Conservation (phyloP, 2,113 vertebrate species). For the Thymallus thymallus region DNA sequence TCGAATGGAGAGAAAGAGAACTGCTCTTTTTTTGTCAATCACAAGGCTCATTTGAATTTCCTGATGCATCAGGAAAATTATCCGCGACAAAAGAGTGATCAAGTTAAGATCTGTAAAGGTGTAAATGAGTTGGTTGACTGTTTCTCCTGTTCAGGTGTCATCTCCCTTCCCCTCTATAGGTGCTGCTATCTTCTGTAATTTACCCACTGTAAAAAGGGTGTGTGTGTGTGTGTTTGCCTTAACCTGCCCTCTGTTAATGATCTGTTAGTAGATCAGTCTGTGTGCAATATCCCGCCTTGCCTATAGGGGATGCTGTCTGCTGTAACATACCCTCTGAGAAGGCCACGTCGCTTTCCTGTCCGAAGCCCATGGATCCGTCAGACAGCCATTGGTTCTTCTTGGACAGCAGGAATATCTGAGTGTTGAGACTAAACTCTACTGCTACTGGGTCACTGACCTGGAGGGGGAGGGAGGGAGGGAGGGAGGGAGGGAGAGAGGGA, state of each 20-base stretch:
- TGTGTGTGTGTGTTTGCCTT: too few relatives aligned
- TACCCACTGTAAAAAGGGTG: conserved; percentile 76
- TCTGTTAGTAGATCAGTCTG: not conserved
- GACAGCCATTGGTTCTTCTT: conserved; percentile 90
- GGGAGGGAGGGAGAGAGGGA: not conserved
- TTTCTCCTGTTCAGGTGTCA: too few relatives aligned
- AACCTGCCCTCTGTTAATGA: too few relatives aligned
- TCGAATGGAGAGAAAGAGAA: too few relatives aligned
- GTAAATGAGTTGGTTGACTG: too few relatives aligned
- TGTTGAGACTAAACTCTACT: conserved; percentile 92
- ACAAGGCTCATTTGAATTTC: too few relatives aligned
- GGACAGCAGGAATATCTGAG: conserved; percentile 89
- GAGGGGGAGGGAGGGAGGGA: not conserved
- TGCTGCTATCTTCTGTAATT: not conserved
- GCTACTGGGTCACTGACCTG: conserved; percentile 96
- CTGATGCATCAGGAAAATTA: too few relatives aligned
- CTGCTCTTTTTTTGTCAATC: too few relatives aligned
- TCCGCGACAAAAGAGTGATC: too few relatives aligned
- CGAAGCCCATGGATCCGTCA: conserved; percentile 91
- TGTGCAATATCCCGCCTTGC: not conserved
- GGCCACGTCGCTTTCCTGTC: conserved; percentile 85
- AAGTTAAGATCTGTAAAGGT: too few relatives aligned
- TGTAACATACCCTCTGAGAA: conserved; percentile 84
- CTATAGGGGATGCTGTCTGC: not conserved
- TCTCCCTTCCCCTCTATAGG: not conserved